Base-by-base conservation (phyloP, 2,113 vertebrate species). In the Myocastor coypus region DNA sequence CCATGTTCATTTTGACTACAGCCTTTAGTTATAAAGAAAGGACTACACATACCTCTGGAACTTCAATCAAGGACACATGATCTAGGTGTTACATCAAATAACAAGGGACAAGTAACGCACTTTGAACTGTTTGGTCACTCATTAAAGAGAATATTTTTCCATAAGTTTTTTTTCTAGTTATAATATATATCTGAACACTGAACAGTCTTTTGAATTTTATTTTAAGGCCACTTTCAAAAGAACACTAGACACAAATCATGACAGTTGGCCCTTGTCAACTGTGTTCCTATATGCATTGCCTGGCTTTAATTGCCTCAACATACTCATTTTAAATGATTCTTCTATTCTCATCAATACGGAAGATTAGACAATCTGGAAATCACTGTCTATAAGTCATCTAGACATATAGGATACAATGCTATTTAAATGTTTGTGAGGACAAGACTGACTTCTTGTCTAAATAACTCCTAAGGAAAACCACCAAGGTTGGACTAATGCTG, bases 291-390 rank as follows among this genome's bases (percentile, higher is more conserved):
- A 5, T 0, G 0, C 4, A 7, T 59, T 63, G 22, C 32, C 84
- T 85, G 77, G 78, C 3, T 85, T 91, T 91, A 75, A 86, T 96
- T 94, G 84, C 30, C 73, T 91, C 61, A 82, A 83, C 59, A 87
- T 66, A n/a, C 7, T n/a, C 88, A 46, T 59, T 83, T 83, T 52
- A 90, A 85, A 69, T 87, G n/a, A 75, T 19, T 75, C 28, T n/a
- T 80, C 34, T 68, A 40, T 77, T 88, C 94, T 26, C 40, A 80
- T 4, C 34, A 87, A 57, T 20, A n/a, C 75, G 68, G 4, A 37
- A 90, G 69, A 85, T 57, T 66, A 63, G 30, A 63, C 55, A 66
- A 82, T 42, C 77, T 83, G 40, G 63, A 91, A 64, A 85, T 37
- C 83, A 86, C 83, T 22, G 75, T 55, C 87, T 85, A 52, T 3